Percentiles rank a stretch among this genome's conserved stretches.
Evolutionary conservation across 1,140 invertebrate species (phyloP).

Genomic region (Drosophila albomicans): DNA sequence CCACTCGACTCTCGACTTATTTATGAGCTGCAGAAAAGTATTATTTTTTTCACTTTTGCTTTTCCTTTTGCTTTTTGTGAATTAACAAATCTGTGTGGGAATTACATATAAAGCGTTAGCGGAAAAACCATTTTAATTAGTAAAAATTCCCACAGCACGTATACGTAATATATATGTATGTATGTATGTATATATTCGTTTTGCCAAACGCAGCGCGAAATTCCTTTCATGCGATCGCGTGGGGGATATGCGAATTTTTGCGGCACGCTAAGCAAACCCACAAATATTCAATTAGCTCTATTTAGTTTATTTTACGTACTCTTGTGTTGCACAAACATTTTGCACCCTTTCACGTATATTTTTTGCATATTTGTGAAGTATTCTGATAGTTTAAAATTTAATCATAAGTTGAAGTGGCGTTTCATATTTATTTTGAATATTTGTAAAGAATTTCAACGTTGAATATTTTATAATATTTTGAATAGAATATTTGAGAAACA

Average conservation of each 20-base stretch:
- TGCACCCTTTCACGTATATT: no score
- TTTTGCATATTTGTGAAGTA: no score
- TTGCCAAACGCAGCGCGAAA: constrained; percentile 22
- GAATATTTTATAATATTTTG: no score
- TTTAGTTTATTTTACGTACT: not conserved
- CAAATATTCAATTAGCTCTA: constrained; percentile 11
- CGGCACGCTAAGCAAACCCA: not conserved
- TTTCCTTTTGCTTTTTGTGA: constrained; percentile 41
- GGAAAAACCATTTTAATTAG: constrained; percentile 80
- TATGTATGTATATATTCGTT: constrained; percentile 31
- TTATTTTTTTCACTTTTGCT: constrained; percentile 26
- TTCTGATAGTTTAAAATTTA: no score
- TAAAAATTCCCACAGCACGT: constrained; percentile 61
- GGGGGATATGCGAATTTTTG: constrained; percentile 7
- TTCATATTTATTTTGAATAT: no score
- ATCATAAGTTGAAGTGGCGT: no score
- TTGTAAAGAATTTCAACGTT: no score
- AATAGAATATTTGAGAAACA: no score
- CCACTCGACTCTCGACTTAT: constrained; percentile 48
- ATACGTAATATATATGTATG: constrained; percentile 59
- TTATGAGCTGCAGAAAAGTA: constrained; percentile 72
- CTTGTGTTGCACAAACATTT: no score
- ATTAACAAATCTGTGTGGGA: constrained; percentile 68
- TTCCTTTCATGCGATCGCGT: constrained; percentile 1
- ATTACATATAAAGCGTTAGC: constrained; percentile 61